Base-by-base conservation (phyloP, 2,888 invertebrate species). In the Conomelus anceps region DNA sequence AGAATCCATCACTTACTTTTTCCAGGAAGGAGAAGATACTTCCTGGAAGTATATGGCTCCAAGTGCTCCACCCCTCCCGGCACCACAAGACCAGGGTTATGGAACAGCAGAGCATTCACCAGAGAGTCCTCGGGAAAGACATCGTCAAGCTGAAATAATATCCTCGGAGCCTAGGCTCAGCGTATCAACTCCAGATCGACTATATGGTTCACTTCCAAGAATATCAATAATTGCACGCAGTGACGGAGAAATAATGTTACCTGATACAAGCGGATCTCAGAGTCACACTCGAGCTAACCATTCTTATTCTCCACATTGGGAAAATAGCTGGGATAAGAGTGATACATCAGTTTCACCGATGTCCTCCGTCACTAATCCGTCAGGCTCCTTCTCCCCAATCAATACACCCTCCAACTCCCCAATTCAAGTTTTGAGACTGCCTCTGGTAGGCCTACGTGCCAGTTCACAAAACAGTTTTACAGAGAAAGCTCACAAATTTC, bases 51-150 rank as follows among this genome's bases (percentile, higher is more conserved):
- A 63, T 22, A 20, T 22, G 23, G 22, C 23, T 22, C 29, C 22
- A 34, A 34, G 22, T 88, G 29, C 1, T 13, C 26, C 89, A 4
- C 88, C 89, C 22, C 85, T 86, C 22, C 88, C 90, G n/a, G n/a
- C 20, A 1, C 90, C 90, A 7, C 87, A 87, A 17, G 90, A 90
- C 85, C 90, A 89, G 88, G 90, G 90, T n/a, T 90, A 90, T 23
- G 90, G 86, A 20, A 90, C 90, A 7, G 90, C 90, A 34, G 90
- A 90, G 11, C 89, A 89, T 87, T 90, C 90, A 0, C 90, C 90
- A 41, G 90, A 90, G 86, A 90, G 90, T 41, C 90, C 90, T 23
- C 41, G 86, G n/a, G 89, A 89, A 26, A 88, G 89, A 88, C 89
- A 86, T 4, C 87, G 88, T 17, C 86, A 86, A 86, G 24, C 23